Evolutionary conservation across 2,888 invertebrate species (phyloP), one percentile per base, ranked within the genome.

Genomic region (Julus scandinavius): DNA sequence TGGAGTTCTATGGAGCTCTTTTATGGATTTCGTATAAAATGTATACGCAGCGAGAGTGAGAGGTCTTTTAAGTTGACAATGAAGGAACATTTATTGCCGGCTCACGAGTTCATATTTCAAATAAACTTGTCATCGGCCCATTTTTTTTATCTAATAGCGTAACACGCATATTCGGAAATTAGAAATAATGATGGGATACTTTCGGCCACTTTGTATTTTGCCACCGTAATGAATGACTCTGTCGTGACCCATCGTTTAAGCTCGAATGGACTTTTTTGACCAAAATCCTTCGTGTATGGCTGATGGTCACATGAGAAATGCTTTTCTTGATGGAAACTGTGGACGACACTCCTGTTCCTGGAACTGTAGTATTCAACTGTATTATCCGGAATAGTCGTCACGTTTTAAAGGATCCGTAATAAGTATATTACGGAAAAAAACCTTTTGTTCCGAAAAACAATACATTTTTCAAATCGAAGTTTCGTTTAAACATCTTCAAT

Each of bases 61-160:
- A 72, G 72, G 72, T 72, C 72, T 29, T 63, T 63, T 72, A 29
- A 72, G 72, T 72, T 72, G 72, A 29, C 29, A 29, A 72, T 72
- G 72, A 72, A 72, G 72, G 72, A 72, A 13, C 72, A 72, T 72
- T 72, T 72, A 72, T 72, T 72, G 29, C 29, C 63, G 72, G 29
- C 72, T 72, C 72, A 29, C 29, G 72, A 72, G 72, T 72, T 72
- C 29, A 72, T 72, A 72, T 72, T 72, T 72, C 72, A 72, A 72
- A 72, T 72, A 72, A 29, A 72, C 72, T 72, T 72, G 72, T 72
- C 72, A 72, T 29, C 72, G 11, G 6, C 29, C 11, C 29, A 29
- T 72, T 72, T 72, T 72, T 54, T 72, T 72, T 72, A 72, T 72
- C 72, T 72, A 72, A 72, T 72, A 72, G 72, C 72, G 29, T 72